These are phyloP conservation scores for Porites divaricata DNA, from an alignment of 92 coral and sea anemone genomes.

Conservation along the genomic window DNA sequence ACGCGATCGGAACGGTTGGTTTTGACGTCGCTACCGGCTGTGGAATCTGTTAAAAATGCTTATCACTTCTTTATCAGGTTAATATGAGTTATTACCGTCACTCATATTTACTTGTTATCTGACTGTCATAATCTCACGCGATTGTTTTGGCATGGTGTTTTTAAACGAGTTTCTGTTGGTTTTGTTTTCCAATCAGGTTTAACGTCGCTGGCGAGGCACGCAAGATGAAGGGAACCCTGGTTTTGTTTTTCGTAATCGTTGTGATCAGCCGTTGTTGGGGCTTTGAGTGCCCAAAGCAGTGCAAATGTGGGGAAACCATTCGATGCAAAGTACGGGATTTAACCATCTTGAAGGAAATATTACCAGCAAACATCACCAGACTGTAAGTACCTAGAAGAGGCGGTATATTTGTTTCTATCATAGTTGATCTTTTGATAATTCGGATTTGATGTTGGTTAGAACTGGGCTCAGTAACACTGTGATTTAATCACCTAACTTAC, in stretches of 20 bases:
- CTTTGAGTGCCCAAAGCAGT: conserved; percentile 66
- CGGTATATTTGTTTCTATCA: not conserved
- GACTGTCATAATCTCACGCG: conserved; percentile 36
- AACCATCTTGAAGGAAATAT: conserved; percentile 61
- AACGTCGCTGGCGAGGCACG: conserved; percentile 5
- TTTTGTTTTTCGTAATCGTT: not conserved
- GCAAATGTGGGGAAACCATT: conserved; percentile 69
- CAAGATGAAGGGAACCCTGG: conserved; percentile 30
- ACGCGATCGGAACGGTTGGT: conserved; percentile 9
- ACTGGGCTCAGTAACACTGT: not conserved
- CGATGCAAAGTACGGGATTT: conserved; percentile 73
- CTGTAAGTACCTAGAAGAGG: conserved; percentile 73
- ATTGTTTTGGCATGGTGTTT: conserved; percentile 23
- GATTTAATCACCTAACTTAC: not conserved
- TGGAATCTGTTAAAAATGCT: conserved; percentile 21
- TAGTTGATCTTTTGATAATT: not conserved
- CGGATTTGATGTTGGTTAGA: conserved; percentile 13
- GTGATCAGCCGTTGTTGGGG: conserved; percentile 1
- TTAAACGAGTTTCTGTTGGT: conserved; percentile 7
- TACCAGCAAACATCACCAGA: conserved; percentile 79
- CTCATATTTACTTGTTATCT: conserved; percentile 33
- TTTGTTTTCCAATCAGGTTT: conserved; percentile 35
- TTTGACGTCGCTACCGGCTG: not conserved
- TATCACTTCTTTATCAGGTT: conserved; percentile 29
- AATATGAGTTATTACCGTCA: conserved; percentile 40